Base-by-base conservation (phyloP, 2,113 vertebrate species). In the Empidonax traillii region DNA sequence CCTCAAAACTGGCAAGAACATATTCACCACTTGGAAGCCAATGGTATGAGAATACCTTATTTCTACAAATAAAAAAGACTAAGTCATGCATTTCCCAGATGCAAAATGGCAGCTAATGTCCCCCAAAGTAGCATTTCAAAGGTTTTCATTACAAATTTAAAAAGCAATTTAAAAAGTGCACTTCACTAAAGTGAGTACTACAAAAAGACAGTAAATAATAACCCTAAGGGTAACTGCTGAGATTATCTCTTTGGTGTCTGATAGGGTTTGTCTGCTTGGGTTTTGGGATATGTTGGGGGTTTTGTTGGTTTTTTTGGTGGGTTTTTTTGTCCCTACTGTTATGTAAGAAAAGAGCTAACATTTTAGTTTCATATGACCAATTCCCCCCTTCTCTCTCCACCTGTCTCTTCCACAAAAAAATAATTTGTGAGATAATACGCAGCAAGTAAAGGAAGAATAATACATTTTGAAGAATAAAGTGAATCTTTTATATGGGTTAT, bases 241-340 rank as follows among this genome's bases (percentile, higher is more conserved):
- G 28, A 10, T 69, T 37, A 56, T 17, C 2, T 63, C 0, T 85
- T 63, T 27, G 44, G 10, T 10, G 3, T 28, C 39, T 74, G 3
- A 24, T 73, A 44, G 51, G 12, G 3, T 5, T 72, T 47, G 1
- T 63, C 49, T 21, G 2, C 35, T 4, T 61, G 7, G n/a, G 12
- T 8, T 74, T 37, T 12, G 2, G 10, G 10, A 2, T 3, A 13
- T 56, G 3, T 19, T 65, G 43, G 35, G 14, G 6, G 12, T 15
- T 5, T 71, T 46, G 0, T 62, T 43, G 2, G 2, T 1, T 7
- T 68, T 39, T 17, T 17, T 25, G 0, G 56, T 52, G 1, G 0
- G 1, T 19, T 18, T 52, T n/a, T 41, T 56, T 25, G 2, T 37
- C 7, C 6, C 17, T 68, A 8, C 2, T 13, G 4, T 80, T 41